Evolutionary conservation across 2,113 vertebrate species (phyloP), one percentile per base, ranked within the genome.

Genomic region (Dipodomys spectabilis): DNA sequence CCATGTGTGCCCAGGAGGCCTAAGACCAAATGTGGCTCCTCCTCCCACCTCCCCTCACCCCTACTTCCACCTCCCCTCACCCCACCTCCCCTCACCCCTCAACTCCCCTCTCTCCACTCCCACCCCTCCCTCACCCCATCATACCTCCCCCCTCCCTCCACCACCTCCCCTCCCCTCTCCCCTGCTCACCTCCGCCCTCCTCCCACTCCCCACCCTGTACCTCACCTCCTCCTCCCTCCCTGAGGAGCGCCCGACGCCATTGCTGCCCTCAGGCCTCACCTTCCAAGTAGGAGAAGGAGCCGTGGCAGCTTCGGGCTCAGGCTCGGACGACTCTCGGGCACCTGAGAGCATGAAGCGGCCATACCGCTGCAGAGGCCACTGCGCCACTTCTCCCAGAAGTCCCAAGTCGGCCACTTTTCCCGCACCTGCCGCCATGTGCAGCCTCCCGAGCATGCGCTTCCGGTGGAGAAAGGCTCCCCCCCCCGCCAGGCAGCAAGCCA

Each of bases 341-440:
- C 86, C 91, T 3, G 81, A 71, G 0, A 97, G 98, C 0, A 98
- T 77, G 35, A 98, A 98, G 23, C 98, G 98, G 1, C 98, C 99
- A 11, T 98, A 99, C 6, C 98, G 98, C 93, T 98, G 98, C 86
- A 99, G 83, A 4, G 95, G 98, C 99, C 99, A 99, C 28, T 96
- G 85, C 0, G 85, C 57, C 0, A 35, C 95, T 28, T 57, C 74
- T 11, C 0, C 69, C 0, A 60, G 79, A 57, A 93, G 85, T 35
- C 64, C 81, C 0, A 93, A 18, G 49, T 53, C 10, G 9, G 1
- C 2, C 5, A 6, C 88, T 0, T 80, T 92, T 53, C 87, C 85
- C 5, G 60, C 96, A 73, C 93, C 91, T 25, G 96, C 96, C 97
- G 96, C 96, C 97, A 97, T 97, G n/a, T 62, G 39, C 0, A 19